Evolutionary conservation across 2,888 invertebrate species (phyloP), one percentile per base, ranked within the genome.

Genomic region (Axea sp.): DNA sequence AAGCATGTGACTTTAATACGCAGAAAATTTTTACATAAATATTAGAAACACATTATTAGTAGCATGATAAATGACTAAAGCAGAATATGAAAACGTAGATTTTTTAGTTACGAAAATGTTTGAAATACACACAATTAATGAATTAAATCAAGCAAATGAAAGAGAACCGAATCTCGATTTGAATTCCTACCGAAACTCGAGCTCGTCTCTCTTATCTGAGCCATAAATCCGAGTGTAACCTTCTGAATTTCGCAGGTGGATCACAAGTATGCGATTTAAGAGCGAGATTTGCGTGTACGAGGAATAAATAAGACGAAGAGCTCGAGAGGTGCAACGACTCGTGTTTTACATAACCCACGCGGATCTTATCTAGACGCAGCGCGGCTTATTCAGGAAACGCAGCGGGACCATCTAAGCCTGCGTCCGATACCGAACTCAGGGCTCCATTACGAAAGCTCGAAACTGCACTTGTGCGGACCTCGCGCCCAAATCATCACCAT

Each of bases 261-360:
- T 64, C 57, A 59, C 41, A 72, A 59, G 62, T 43, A 65, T 65
- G 65, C 59, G 72, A 65, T 65, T 65, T 59, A 51, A 72, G 49
- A 72, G 28, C 57, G 39, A 72, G 64, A 64, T 59, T 72, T 35
- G 43, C 57, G 59, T 47, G 9, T 37, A 19, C 7, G 33, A 17
- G 45, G 33, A 71, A 71, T 64, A 57, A 71, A 55, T 55, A 71
- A 64, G 64, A 55, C 37, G 57, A 49, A 72, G 64, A 37, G 39
- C 35, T 22, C 15, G 19, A 28, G 74, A 78, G 78, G 80, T 76
- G 82, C 78, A 78, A 80, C 80, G 79, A 80, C 79, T 80, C 76
- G 80, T 82, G 82, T 82, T 82, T 82, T 81, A 81, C 78, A 78
- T 80, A 79, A 78, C 77, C 73, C 68, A 72, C 71, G 80, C 64